phyloP scores from a whole-genome alignment of 2,113 vertebrate genomes.

The Pterophyllum scalare region DNA sequence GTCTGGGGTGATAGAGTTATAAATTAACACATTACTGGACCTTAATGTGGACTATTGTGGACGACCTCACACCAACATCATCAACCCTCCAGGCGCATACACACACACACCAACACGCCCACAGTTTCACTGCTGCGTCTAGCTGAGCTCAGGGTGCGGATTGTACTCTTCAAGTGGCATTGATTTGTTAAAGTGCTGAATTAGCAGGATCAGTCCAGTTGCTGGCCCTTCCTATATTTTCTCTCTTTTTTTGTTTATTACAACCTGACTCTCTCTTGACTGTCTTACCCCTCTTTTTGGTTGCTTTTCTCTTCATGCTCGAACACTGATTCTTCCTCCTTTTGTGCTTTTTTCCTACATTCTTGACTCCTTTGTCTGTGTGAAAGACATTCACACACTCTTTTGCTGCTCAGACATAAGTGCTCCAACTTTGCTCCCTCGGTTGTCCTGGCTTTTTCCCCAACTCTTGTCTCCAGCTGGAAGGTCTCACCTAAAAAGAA shows the following conservation, averaged over 20 bases:
- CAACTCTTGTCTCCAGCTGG: constrained; percentile 65
- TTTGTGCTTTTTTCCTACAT: constrained; percentile 32
- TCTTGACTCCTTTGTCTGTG: background rate
- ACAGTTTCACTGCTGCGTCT: constrained; percentile 89
- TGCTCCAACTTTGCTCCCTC: constrained; percentile 32
- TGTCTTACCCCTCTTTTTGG: constrained; percentile 25
- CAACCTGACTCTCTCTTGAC: constrained; percentile 67
- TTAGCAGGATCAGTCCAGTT: constrained; percentile 94
- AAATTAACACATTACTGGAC: constrained; percentile 99
- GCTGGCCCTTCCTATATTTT: constrained; percentile 80
- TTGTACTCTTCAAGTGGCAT: constrained; percentile 99
- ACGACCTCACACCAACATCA: constrained; percentile 80
- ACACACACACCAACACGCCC: constrained; percentile 54
- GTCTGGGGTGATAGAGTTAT: constrained; percentile 93
- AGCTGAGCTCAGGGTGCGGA: constrained; percentile 90
- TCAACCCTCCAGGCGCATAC: constrained; percentile 55
- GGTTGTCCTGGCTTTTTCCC: constrained; percentile 49
- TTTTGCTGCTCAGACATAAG: constrained; percentile 33
- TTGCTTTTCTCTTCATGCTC: constrained; percentile 18
- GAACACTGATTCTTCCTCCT: background rate
- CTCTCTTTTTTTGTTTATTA: constrained; percentile 59
- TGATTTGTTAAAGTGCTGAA: constrained; percentile 99
- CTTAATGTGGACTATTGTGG: constrained; percentile 95
- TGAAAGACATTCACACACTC: background rate
- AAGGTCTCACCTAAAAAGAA: constrained; percentile 64